Conservation (phyloP, 92 coral and sea anemone genomes). For the Paragorgia papillata region DNA sequence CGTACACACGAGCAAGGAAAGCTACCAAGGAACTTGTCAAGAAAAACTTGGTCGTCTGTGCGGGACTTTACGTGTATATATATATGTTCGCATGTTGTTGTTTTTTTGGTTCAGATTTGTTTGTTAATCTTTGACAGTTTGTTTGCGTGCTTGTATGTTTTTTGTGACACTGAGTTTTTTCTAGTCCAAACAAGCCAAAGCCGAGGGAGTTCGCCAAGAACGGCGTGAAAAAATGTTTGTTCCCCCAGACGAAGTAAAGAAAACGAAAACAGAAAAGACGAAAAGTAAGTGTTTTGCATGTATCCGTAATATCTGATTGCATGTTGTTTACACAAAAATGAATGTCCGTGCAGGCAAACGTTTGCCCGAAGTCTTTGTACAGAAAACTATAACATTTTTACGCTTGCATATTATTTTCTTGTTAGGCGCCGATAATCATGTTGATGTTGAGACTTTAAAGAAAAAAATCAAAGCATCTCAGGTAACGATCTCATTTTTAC, state of each 20-base stretch:
- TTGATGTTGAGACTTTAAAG: slow-evolving; percentile 81
- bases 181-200: slow-evolving; percentile 79
- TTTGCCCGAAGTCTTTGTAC: no score
- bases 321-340: neutral
- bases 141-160: neutral
- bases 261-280: slow-evolving; percentile 44
- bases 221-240: slow-evolving; percentile 81
- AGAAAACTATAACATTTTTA: no score
- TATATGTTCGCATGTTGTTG: neutral
- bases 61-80: no score
- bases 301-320: neutral
- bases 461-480: slow-evolving; percentile 80
- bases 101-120: neutral
- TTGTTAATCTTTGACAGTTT: neutral
- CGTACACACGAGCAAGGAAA: no score
- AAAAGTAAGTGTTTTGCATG: neutral
- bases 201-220: slow-evolving; percentile 73
- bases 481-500: slow-evolving; percentile 42
- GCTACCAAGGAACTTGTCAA: no score
- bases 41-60: no score
- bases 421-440: slow-evolving; percentile 55
- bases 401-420: no score
- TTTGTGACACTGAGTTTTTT: neutral
- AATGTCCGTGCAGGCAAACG: no score
- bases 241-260: slow-evolving; percentile 84